These are phyloP conservation scores for Erythrocercus mccallii DNA, from an alignment of 2,113 vertebrate species.

Conservation along the genomic window DNA sequence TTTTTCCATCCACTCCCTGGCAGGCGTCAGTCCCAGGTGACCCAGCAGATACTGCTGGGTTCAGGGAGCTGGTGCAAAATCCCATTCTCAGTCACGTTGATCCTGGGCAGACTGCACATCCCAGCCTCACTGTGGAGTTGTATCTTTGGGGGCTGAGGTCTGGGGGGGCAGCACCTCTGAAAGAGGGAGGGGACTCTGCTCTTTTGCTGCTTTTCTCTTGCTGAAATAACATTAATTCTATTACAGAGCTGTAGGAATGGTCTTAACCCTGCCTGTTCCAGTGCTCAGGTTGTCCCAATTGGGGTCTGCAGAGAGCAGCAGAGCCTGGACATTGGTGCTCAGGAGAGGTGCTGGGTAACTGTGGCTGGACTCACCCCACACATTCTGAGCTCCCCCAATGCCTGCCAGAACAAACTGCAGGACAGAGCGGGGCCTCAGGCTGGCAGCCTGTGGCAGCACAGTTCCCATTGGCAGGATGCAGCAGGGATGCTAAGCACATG, in stretches of 20 bases:
- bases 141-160: neutral
- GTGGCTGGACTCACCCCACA: neutral
- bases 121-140: neutral
- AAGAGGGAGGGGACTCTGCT: neutral
- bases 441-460: neutral
- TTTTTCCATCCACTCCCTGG: neutral
- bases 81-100: fast-evolving
- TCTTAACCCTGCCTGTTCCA: neutral
- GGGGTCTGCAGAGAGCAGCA: neutral
- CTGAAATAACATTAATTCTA: neutral
- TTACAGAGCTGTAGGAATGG: neutral
- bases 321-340: neutral
- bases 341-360: neutral
- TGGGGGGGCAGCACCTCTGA: neutral
- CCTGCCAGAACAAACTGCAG: neutral
- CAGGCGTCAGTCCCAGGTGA: neutral
- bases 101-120: neutral
- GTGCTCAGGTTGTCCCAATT: neutral
- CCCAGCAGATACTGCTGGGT: neutral
- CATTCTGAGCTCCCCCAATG: fast-evolving
- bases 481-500: fast-evolving
- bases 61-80: neutral
- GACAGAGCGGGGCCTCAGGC: fast-evolving
- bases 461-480: fast-evolving
- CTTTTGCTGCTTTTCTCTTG: neutral